These are phyloP conservation scores for Panthera leo DNA, from an alignment of 2,113 vertebrate genomes.

Conservation along the genomic window DNA sequence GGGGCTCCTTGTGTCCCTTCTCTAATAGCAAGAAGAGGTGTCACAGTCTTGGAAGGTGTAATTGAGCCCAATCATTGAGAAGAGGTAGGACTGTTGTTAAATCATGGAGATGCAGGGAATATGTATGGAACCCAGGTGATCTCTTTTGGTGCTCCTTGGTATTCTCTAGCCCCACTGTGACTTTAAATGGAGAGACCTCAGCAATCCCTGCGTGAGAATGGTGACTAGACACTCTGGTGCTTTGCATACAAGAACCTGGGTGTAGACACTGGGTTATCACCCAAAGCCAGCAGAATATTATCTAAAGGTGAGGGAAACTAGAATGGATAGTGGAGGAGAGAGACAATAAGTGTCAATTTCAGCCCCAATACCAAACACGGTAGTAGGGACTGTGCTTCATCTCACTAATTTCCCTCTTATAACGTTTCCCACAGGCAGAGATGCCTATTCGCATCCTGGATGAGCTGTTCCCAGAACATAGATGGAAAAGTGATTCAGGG, in stretches of 20 bases:
- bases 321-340: background rate
- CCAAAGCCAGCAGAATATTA: background rate
- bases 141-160: background rate
- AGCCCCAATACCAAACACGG: background rate
- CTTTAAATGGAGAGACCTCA: background rate
- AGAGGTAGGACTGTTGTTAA: background rate
- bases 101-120: background rate
- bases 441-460: background rate
- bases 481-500: background rate
- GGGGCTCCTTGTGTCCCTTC: background rate
- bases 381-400: background rate
- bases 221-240: background rate
- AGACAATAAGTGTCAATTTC: background rate
- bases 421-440: background rate
- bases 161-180: background rate
- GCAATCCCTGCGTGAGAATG: background rate
- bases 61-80: background rate
- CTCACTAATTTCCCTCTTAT: background rate
- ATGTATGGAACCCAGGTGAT: background rate
- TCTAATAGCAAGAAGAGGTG: background rate
- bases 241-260: background rate
- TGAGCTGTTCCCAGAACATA: background rate
- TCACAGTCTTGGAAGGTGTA: background rate
- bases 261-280: background rate
- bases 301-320: background rate